Evolutionary conservation across 2,888 invertebrate species (phyloP).

Genomic region (Hetaerina titia): DNA sequence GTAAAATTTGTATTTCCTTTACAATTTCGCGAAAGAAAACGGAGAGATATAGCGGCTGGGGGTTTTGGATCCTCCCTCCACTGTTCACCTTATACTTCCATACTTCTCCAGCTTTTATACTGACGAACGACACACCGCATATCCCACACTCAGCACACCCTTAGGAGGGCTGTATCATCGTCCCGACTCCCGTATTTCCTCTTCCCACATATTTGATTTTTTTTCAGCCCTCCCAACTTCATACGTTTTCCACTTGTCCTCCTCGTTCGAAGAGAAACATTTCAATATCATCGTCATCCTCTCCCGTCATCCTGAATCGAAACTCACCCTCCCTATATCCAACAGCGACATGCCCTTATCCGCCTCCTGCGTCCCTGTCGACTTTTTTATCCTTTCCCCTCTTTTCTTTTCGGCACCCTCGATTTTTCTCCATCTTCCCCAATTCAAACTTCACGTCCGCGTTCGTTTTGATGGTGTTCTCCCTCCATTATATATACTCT

Average conservation of each 20-base stretch:
- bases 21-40: neutral
- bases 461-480: no score
- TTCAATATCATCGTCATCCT: neutral
- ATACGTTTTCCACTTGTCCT: neutral
- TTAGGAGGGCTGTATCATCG: neutral
- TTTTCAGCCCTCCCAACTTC: neutral
- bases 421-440: no score
- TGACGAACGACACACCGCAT: neutral
- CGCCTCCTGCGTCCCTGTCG: neutral
- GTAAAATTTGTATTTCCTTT: neutral
- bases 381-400: no score
- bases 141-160: neutral
- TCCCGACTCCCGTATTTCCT: neutral
- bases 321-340: neutral
- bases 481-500: no score
- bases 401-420: no score
- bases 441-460: no score
- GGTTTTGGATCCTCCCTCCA: neutral
- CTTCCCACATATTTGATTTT: neutral
- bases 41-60: neutral
- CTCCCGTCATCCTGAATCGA: neutral
- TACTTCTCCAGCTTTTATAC: neutral
- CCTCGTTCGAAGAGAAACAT: no score
- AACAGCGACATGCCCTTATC: neutral
- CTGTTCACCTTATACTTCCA: neutral